Conservation (phyloP, 1,140 invertebrate species). For the Penaeus indicus region DNA sequence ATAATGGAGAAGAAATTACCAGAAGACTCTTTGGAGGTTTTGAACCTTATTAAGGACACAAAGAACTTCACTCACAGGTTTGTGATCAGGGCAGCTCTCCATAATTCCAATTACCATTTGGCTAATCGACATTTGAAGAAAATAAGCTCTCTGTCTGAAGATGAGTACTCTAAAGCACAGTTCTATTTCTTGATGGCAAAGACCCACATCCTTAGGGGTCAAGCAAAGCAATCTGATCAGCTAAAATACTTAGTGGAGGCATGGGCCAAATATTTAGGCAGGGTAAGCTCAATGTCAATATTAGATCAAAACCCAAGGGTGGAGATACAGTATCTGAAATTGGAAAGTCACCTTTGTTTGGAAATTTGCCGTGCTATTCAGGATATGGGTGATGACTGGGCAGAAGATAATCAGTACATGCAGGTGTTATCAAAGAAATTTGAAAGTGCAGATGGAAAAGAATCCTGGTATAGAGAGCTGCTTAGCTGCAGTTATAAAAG, state of each 20-base stretch:
- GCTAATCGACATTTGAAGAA: slow-evolving; percentile 59
- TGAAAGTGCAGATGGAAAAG: slow-evolving; percentile 11
- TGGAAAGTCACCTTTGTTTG: slow-evolving; percentile 56
- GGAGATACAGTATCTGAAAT: slow-evolving; percentile 51
- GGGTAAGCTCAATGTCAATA: slow-evolving; percentile 38
- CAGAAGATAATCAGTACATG: slow-evolving; percentile 47
- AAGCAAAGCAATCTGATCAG: slow-evolving; percentile 29
- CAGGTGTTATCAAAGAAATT: slow-evolving; percentile 54
- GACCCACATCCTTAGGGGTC: slow-evolving; percentile 43
- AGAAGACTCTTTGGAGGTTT: slow-evolving; percentile 15
- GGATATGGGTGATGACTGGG: slow-evolving; percentile 45
- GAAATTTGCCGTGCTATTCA: slow-evolving; percentile 53
- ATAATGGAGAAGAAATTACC: slow-evolving; percentile 44
- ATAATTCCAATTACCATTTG: slow-evolving; percentile 56
- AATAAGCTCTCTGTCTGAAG: slow-evolving; percentile 45
- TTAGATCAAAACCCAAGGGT: slow-evolving; percentile 25
- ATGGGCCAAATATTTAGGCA: slow-evolving; percentile 61
- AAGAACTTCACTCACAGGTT: slow-evolving; percentile 54
- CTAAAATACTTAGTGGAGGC: slow-evolving; percentile 59
- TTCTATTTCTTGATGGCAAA: slow-evolving; percentile 61
- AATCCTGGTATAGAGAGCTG: slow-evolving; percentile 46
- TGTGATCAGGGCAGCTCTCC: slow-evolving; percentile 55
- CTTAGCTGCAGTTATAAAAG: slow-evolving; percentile 48
- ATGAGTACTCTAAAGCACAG: slow-evolving; percentile 27
- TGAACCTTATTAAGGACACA: slow-evolving; percentile 39